Conservation (phyloP, 2,113 vertebrate genomes). For the Eubucco bourcierii region DNA sequence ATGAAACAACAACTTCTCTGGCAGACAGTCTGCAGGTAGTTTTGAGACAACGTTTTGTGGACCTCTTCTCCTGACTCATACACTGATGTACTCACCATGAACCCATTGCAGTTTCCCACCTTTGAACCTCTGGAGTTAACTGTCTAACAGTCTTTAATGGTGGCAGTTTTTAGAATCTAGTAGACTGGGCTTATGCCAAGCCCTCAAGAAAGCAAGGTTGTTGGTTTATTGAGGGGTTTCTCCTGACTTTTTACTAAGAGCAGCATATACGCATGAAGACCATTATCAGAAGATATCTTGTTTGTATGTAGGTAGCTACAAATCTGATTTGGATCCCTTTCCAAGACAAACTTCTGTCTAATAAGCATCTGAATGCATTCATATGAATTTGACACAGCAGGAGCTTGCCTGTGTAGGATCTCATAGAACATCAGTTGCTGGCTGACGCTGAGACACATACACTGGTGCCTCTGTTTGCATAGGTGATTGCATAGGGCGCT, state of each 20-base stretch:
- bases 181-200: background rate
- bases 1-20: background rate
- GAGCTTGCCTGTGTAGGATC: background rate
- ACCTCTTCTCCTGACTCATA: background rate
- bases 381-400: background rate
- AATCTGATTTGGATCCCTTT: background rate
- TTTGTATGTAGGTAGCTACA: background rate
- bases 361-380: background rate
- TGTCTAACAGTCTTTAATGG: background rate
- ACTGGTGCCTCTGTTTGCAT: fast-evolving
- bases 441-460: background rate
- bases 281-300: background rate
- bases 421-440: fast-evolving
- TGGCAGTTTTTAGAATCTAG: background rate
- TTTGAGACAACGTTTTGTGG: background rate
- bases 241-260: background rate
- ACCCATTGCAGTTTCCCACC: background rate
- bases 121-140: background rate
- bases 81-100: background rate
- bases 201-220: background rate
- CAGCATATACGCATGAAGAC: background rate
- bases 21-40: background rate
- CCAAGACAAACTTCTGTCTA: background rate
- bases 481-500: background rate
- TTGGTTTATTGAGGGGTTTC: background rate